A percentile compares a stretch with the other conserved stretches of the same genome.
Conservation (phyloP, 2,113 vertebrate species). For the Bombycilla garrulus region DNA sequence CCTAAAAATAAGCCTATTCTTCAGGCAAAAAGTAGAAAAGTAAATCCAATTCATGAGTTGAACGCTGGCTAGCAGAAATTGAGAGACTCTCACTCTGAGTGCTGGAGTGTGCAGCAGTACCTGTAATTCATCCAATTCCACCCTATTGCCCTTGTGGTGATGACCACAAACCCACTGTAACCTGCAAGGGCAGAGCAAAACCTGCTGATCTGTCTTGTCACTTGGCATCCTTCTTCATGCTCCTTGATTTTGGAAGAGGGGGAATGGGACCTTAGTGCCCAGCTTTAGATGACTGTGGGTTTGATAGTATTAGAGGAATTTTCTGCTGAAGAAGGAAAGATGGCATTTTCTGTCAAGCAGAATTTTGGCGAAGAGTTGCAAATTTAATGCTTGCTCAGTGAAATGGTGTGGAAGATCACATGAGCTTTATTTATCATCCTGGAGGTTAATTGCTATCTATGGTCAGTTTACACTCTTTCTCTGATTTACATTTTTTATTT, state of each 20-base stretch:
- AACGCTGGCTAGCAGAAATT: not conserved
- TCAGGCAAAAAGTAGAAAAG: not conserved
- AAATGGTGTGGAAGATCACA: not conserved
- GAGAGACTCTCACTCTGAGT: not conserved
- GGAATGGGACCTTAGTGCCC: not conserved
- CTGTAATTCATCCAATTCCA: not conserved
- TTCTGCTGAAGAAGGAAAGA: not conserved
- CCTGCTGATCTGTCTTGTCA: not conserved
- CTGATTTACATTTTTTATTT: not conserved
- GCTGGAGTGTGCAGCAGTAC: not conserved
- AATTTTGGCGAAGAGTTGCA: not conserved
- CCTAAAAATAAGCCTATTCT: not conserved
- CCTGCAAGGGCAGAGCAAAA: not conserved
- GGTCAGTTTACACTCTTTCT: not conserved
- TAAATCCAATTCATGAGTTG: not conserved
- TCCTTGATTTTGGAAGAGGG: not conserved
- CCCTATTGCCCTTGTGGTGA: not conserved
- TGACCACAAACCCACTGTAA: not conserved
- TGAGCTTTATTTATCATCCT: not conserved
- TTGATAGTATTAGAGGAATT: not conserved
- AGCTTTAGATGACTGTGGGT: not conserved
- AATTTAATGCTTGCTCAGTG: not conserved
- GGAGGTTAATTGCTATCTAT: not conserved
- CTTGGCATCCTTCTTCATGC: not conserved
- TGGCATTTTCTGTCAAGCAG: not conserved